A percentile compares a stretch with the other conserved stretches of the same genome.
Conservation (phyloP, 92 coral and sea anemone genomes). For the Anthopleura xanthogrammica region DNA sequence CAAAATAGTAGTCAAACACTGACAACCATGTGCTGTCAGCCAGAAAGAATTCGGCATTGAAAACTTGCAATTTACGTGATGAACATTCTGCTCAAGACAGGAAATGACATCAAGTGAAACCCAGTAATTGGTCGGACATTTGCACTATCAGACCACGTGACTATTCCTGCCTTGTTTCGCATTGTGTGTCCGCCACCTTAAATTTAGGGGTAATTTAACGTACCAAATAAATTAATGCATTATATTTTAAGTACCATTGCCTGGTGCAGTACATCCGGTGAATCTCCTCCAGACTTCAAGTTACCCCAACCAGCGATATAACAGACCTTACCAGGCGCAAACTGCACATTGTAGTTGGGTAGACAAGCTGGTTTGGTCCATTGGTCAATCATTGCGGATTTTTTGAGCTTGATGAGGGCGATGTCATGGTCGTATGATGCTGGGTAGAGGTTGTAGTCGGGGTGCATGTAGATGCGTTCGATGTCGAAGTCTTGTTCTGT, state of each 20-base stretch:
- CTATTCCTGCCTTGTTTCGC: too few species aligned
- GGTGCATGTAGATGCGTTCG: constrained; percentile 56
- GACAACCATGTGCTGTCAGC: too few species aligned
- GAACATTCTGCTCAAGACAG: too few species aligned
- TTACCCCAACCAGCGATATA: constrained; percentile 91
- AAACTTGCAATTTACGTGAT: too few species aligned
- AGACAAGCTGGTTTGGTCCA: constrained; percentile 64
- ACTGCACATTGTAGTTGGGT: constrained; percentile 55
- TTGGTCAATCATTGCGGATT: constrained; percentile 40
- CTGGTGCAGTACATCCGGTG: constrained; percentile 67
- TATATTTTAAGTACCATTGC: constrained; percentile 54
- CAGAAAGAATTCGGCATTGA: too few species aligned
- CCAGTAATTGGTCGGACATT: too few species aligned
- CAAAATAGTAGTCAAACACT: too few species aligned
- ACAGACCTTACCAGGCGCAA: constrained; percentile 69
- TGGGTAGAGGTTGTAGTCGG: constrained; percentile 65
- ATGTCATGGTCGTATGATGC: constrained; percentile 66
- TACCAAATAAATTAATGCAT: too few species aligned
- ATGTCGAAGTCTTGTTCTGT: constrained; percentile 74
- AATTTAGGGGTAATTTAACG: too few species aligned
- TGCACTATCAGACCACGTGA: too few species aligned
- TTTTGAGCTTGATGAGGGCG: constrained; percentile 76
- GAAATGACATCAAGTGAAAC: too few species aligned
- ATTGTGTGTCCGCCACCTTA: too few species aligned
- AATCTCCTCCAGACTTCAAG: constrained; percentile 56